These are phyloP conservation scores for Aleiodes alternator DNA, from an alignment of 2,888 invertebrate genomes.

Conservation along the genomic window DNA sequence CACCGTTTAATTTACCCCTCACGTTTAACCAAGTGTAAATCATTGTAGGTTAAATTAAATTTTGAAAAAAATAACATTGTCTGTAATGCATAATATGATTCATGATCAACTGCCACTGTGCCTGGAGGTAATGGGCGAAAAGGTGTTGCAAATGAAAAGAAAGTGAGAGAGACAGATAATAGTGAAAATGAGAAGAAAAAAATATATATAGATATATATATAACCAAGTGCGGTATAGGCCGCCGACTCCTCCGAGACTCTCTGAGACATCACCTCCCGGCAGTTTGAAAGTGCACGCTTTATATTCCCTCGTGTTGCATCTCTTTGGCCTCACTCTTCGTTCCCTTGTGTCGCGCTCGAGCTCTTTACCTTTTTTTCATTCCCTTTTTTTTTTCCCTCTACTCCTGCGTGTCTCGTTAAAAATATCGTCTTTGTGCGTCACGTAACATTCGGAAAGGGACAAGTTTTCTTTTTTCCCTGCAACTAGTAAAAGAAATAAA, in stretches of 20 bases:
- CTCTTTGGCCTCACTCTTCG: conserved; percentile 29
- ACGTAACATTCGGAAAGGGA: conserved; percentile 31
- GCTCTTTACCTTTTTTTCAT: neutral
- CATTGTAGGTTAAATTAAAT: neutral
- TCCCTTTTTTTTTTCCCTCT: conserved; percentile 40
- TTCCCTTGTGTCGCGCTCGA: conserved; percentile 39
- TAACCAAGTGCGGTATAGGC: conserved; percentile 31
- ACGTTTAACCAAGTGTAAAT: neutral
- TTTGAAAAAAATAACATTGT: conserved; percentile 1
- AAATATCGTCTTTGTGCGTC: conserved; percentile 61
- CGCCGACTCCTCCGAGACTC: conserved; percentile 37
- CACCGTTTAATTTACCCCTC: neutral
- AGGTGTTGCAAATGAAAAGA: conserved; percentile 43
- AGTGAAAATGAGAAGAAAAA: conserved; percentile 30
- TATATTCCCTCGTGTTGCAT: conserved; percentile 46
- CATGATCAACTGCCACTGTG: conserved; percentile 34
- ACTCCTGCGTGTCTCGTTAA: conserved; percentile 59
- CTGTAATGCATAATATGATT: conserved; percentile 20
- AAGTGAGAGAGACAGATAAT: conserved; percentile 38
- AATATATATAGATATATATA: neutral
- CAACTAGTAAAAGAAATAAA: neutral
- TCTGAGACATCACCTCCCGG: conserved; percentile 48
- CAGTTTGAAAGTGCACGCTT: conserved; percentile 54
- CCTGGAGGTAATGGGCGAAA: conserved; percentile 31
- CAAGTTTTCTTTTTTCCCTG: conserved; percentile 1